Percentiles rank a stretch among this genome's conserved stretches.
Evolutionary conservation across 1,140 invertebrate species (phyloP).

Genomic region (Marisa cornuarietis): DNA sequence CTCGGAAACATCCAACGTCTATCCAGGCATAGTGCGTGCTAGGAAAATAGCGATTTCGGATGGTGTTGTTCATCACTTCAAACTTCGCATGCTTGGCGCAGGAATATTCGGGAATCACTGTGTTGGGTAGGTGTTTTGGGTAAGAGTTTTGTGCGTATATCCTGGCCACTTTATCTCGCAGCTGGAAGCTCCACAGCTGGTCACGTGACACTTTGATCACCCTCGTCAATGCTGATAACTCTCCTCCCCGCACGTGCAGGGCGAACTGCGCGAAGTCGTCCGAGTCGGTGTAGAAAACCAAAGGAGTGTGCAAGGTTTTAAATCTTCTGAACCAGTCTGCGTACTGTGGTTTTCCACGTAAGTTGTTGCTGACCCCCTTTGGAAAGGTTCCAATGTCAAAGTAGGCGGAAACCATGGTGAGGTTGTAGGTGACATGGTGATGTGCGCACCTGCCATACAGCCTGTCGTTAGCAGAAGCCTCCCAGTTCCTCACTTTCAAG

Average conservation of each 20-base stretch:
- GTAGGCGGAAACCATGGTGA: conserved; percentile 4
- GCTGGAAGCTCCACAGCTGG: conserved; percentile 50
- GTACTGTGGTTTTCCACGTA: conserved; percentile 8
- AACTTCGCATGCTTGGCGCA: conserved; percentile 56
- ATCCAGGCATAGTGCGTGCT: conserved; percentile 50
- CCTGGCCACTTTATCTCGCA: conserved; percentile 33
- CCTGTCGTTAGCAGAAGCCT: no score
- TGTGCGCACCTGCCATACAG: no score
- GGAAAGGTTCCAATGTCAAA: neutral
- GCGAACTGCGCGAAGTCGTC: conserved; percentile 22
- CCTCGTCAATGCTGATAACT: conserved; percentile 39
- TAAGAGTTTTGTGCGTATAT: conserved; percentile 47
- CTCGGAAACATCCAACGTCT: conserved; percentile 53
- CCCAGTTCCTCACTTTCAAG: no score
- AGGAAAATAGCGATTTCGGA: conserved; percentile 30
- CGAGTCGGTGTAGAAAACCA: conserved; percentile 39
- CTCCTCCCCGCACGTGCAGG: conserved; percentile 22
- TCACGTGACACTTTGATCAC: conserved; percentile 37
- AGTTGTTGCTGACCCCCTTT: neutral
- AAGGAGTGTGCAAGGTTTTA: conserved; percentile 27
- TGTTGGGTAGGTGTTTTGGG: conserved; percentile 49
- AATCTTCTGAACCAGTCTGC: conserved; percentile 38
- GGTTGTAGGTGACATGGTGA: neutral
- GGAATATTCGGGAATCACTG: conserved; percentile 44
- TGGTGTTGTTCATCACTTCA: conserved; percentile 41